A percentile compares a stretch with the other conserved stretches of the same genome.
Conservation (phyloP, 2,888 invertebrate species). For the Hyppa rectilinea region DNA sequence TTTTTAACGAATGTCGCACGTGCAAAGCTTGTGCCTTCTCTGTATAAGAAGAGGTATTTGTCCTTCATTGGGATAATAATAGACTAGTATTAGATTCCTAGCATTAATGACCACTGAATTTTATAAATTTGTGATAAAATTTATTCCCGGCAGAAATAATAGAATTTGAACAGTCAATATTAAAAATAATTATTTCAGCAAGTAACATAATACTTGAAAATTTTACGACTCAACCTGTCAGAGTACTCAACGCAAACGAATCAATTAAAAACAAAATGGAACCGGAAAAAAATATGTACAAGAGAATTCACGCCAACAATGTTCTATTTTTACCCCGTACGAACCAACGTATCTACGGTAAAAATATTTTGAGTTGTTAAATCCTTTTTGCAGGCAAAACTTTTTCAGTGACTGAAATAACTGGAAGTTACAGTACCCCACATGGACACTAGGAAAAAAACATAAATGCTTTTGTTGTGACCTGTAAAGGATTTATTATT, state of each 20-base stretch:
- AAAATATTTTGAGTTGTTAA: conserved; percentile 16
- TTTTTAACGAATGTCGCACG: no score
- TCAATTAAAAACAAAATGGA: conserved; percentile 22
- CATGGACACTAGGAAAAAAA: background rate
- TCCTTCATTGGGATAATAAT: no score
- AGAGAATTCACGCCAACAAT: conserved; percentile 20
- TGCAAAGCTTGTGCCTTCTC: no score
- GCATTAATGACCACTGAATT: no score
- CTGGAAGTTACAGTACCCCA: background rate
- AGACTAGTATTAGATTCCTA: no score
- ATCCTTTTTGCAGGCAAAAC: conserved; percentile 25
- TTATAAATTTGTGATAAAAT: no score
- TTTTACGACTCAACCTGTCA: background rate
- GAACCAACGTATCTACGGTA: background rate
- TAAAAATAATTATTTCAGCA: background rate
- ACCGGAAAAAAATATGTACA: conserved; percentile 3
- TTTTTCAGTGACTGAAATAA: conserved; percentile 33
- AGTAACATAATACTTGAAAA: background rate
- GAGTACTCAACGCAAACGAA: background rate
- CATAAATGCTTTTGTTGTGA: background rate
- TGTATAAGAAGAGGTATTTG: no score
- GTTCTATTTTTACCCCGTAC: conserved; percentile 17
- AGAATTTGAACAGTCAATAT: no score
- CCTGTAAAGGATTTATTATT: background rate
- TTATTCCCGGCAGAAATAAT: no score